phyloP scores from a whole-genome alignment of 2,888 invertebrate species.

The Globia sparganii region DNA sequence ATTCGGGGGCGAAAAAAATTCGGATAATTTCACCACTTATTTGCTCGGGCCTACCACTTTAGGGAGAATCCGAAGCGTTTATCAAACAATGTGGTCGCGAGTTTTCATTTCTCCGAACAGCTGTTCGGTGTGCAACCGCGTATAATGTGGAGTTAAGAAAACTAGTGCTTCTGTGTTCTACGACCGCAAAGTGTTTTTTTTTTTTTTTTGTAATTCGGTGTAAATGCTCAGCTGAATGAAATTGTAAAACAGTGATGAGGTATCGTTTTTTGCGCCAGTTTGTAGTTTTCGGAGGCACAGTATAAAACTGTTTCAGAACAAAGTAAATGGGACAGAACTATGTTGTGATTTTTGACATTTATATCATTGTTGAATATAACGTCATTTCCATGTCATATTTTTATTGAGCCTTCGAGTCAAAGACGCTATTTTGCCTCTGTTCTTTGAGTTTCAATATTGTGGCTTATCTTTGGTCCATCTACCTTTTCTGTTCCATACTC shows the following conservation, averaged over 20 bases:
- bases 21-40: slow-evolving; percentile 47
- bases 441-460: neutral
- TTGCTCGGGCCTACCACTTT: slow-evolving; percentile 41
- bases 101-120: slow-evolving; percentile 44
- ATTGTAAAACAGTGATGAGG: slow-evolving; percentile 1
- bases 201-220: neutral
- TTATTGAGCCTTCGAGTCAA: neutral
- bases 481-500: neutral
- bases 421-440: neutral
- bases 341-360: neutral
- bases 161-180: slow-evolving; percentile 24
- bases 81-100: slow-evolving; percentile 49
- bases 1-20: slow-evolving; percentile 39
- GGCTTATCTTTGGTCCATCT: neutral
- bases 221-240: slow-evolving; percentile 11
- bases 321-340: neutral
- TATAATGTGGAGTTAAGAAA: slow-evolving; percentile 40
- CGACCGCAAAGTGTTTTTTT: neutral
- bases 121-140: slow-evolving; percentile 39
- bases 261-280: slow-evolving; percentile 1
- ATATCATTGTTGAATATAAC: neutral
- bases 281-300: neutral
- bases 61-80: slow-evolving; percentile 38
- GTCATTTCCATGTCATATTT: neutral
- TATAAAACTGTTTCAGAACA: neutral